Base-by-base conservation (phyloP, 2,113 vertebrate species). In the Chionodraco myersi region DNA sequence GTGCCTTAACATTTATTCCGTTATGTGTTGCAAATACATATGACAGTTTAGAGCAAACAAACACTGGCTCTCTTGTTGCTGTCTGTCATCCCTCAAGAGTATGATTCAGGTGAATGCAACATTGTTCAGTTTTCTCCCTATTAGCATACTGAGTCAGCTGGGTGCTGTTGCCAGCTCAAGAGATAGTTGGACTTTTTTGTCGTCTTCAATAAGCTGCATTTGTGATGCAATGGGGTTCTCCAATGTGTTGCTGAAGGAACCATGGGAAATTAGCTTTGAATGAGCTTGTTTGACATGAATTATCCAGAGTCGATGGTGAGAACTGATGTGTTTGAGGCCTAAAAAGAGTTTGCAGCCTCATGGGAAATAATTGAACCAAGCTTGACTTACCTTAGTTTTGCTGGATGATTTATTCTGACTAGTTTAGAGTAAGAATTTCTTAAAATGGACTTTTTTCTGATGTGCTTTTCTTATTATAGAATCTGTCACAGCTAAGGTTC, bases 221-320 rank as follows among this genome's bases (percentile, higher is more conserved):
- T 82, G 41, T 49, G 44, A 76, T 90, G 79, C 49, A 75, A 14
- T 36, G 62, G 47, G 53, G 59, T 65, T 83, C 77, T 73, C 66
- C 53, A 58, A 12, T 74, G 49, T 64, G 80, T 51, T 57, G 67
- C 67, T 72, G 74, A 88, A 86, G 84, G 79, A 88, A 79, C 57
- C 77, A 41, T 41, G 2, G 82, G 72, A 83, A 91, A 90, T 90
- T 81, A 86, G 86, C 82, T 82, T 83, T 88, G 87, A 82, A 89
- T 84, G 81, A 85, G 85, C 73, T 81, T 86, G 80, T 82, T 84
- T 82, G 79, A 80, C 75, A 84, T 51, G 84, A 89, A 86, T 92
- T 83, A 88, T 77, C 73, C 80, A 53, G 86, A 83, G 88, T 57
- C 81, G 86, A 83, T 75, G 48, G 71, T 63, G 47, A 41, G 77